Conservation (phyloP, 2,113 vertebrate species). For the Pelmatolapia mariae region DNA sequence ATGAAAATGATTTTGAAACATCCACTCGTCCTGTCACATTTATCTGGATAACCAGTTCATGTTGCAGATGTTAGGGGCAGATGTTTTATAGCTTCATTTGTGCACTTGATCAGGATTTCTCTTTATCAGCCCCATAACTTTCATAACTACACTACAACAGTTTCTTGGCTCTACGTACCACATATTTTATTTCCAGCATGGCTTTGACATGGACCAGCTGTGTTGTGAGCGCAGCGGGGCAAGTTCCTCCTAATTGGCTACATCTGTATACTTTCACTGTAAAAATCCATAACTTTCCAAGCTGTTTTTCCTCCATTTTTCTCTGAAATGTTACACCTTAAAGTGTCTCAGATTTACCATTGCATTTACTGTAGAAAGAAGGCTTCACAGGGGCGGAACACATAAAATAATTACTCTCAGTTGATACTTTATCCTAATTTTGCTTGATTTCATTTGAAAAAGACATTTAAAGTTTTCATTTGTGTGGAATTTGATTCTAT, state of each 20-base stretch:
- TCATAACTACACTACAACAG: conserved; percentile 41
- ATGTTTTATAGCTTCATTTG: not conserved
- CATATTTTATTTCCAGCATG: conserved; percentile 37
- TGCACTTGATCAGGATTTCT: conserved; percentile 36
- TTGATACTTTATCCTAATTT: not conserved
- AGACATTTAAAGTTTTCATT: not conserved
- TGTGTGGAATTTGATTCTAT: not conserved
- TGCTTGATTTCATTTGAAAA: not conserved
- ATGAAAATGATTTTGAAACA: not conserved
- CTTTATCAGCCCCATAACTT: conserved; percentile 54
- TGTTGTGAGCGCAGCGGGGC: not conserved
- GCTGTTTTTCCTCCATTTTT: not conserved
- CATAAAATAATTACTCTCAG: not conserved
- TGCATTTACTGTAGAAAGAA: not conserved
- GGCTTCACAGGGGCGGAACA: not conserved
- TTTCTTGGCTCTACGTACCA: conserved; percentile 28
- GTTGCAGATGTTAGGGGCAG: conserved; percentile 18
- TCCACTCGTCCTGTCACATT: conserved; percentile 19
- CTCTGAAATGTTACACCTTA: not conserved
- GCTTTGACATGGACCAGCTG: conserved; percentile 52
- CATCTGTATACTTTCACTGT: conserved; percentile 21
- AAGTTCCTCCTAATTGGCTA: not conserved
- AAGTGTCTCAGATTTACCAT: not conserved
- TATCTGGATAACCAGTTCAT: not conserved
- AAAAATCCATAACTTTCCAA: conserved; percentile 3